These are phyloP conservation scores for Forbesichthys papilliferus DNA, from an alignment of 2,113 vertebrate genomes.

Conservation along the genomic window DNA sequence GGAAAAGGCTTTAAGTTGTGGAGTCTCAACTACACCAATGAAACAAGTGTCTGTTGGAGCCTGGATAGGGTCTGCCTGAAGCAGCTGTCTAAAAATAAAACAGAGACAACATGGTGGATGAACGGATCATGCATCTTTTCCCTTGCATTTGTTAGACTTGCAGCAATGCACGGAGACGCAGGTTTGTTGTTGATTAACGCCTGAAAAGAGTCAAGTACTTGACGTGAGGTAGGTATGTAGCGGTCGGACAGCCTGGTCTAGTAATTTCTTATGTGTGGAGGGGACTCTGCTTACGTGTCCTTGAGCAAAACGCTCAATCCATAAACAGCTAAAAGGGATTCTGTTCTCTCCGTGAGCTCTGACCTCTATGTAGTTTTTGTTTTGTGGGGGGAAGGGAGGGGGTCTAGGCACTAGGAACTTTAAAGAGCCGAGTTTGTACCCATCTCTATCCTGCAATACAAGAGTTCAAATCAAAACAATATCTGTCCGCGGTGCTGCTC, in stretches of 20 bases:
- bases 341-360: not conserved
- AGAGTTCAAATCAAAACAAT: too few species aligned
- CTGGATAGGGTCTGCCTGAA: conserved; percentile 10
- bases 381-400: too few species aligned
- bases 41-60: conserved; percentile 70
- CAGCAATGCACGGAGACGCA: too few species aligned
- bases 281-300: not conserved
- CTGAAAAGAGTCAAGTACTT: too few species aligned
- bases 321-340: not conserved
- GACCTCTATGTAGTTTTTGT: not conserved
- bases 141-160: too few species aligned
- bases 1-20: conserved; percentile 70
- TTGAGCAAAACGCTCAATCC: not conserved
- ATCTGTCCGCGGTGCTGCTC: too few species aligned
- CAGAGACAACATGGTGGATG: conserved; percentile 71
- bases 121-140: conserved; percentile 30
- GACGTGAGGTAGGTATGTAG: too few species aligned
- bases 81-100: conserved; percentile 73
- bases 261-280: too few species aligned
- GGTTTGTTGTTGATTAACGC: too few species aligned
- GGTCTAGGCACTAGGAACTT: not conserved
- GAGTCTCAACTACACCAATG: conserved; percentile 72
- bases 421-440: not conserved
- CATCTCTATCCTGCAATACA: too few species aligned
- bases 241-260: too few species aligned